Conservation (phyloP, 1,140 invertebrate species). For the Drosophila setifemur region DNA sequence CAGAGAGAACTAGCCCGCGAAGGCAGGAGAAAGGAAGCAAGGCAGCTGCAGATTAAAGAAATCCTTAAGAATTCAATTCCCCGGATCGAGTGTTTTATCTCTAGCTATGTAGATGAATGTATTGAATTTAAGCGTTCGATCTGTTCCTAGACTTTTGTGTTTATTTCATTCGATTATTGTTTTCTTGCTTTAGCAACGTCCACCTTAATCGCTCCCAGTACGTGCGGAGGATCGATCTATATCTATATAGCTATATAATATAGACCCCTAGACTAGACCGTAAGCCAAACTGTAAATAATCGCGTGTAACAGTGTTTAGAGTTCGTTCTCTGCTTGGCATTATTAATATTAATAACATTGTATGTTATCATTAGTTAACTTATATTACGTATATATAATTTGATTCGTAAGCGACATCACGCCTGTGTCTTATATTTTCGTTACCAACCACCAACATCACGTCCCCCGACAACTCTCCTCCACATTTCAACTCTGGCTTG, state of each 20-base stretch:
- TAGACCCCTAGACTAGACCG: conserved; percentile 24
- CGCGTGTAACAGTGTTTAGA: conserved; percentile 15
- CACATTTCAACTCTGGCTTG: neutral
- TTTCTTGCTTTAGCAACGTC: conserved; percentile 28
- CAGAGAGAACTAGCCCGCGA: neutral
- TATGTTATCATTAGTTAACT: conserved; percentile 40
- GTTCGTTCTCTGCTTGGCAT: conserved; percentile 25
- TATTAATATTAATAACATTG: conserved; percentile 38
- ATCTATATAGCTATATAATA: too few species aligned
- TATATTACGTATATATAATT: conserved; percentile 21
- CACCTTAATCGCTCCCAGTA: conserved; percentile 8
- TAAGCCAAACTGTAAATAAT: conserved; percentile 44
- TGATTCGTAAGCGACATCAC: conserved; percentile 47
- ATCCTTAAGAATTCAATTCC: conserved; percentile 47
- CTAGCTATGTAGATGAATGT: conserved; percentile 9
- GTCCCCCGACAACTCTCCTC: neutral
- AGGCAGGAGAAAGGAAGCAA: conserved; percentile 14
- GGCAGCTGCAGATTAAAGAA: conserved; percentile 57
- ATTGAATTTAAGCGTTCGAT: conserved; percentile 19
- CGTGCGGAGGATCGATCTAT: conserved; percentile 26
- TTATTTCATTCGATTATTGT: conserved; percentile 10
- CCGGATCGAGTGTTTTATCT: conserved; percentile 26
- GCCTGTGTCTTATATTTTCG: conserved; percentile 45
- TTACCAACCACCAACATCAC: neutral
- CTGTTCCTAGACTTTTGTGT: conserved; percentile 53